Evolutionary conservation across 2,797 vertebrate genomes (phyloP).

Genomic region (Acridotheres tristis): DNA sequence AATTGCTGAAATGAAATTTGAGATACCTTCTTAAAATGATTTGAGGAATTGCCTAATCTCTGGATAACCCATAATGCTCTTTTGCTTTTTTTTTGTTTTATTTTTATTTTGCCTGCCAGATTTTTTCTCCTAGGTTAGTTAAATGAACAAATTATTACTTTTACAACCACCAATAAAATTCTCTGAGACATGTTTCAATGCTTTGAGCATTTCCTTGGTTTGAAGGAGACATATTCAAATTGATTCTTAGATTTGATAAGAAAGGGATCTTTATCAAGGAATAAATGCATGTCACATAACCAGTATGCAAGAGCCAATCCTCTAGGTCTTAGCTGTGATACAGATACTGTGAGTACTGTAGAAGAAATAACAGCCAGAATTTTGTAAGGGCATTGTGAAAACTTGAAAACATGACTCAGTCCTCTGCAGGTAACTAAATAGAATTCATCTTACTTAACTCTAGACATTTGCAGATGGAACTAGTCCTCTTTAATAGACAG

Average conservation of each 20-base stretch:
- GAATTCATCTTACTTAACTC: neutral
- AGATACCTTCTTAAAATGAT: neutral
- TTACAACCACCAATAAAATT: neutral
- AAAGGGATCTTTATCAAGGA: neutral
- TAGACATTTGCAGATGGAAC: neutral
- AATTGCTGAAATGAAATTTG: neutral
- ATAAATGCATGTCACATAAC: neutral
- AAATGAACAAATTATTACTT: neutral
- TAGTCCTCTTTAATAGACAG: neutral
- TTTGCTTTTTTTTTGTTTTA: fast-evolving
- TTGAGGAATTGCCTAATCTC: neutral
- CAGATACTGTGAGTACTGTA: neutral
- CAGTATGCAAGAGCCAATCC: neutral
- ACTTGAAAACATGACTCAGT: neutral
- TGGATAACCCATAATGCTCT: neutral
- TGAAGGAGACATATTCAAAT: neutral
- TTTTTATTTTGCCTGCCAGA: neutral
- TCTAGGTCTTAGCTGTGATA: neutral
- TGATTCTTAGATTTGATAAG: neutral
- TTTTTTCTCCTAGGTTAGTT: neutral
- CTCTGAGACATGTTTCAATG: neutral
- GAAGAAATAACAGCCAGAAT: neutral
- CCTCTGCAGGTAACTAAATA: neutral
- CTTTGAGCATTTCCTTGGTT: neutral
- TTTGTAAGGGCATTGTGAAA: neutral